phyloP scores from a whole-genome alignment of 2,113 vertebrate genomes.

The Erpornis zantholeuca region DNA sequence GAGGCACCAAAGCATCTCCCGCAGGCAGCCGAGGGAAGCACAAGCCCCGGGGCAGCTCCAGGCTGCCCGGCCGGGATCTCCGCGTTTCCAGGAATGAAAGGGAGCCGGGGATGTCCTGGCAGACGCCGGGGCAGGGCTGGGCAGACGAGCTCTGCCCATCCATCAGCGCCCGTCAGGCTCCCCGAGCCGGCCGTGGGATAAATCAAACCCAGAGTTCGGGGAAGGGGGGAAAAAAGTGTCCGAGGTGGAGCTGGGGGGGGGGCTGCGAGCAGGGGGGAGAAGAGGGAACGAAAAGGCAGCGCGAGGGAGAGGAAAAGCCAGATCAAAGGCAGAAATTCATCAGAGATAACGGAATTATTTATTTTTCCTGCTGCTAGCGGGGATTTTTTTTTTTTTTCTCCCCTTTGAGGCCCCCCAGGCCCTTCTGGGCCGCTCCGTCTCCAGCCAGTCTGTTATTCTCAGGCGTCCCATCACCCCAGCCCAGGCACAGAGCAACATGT shows the following conservation, averaged over 20 bases:
- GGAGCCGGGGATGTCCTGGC: slow-evolving; percentile 1
- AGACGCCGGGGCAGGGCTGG: slow-evolving; percentile 31
- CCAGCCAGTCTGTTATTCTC: slow-evolving; percentile 66
- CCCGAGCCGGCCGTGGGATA: slow-evolving; percentile 43
- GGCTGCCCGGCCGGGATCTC: background rate
- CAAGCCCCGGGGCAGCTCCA: background rate
- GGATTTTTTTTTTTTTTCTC: slow-evolving; percentile 17
- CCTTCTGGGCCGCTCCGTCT: slow-evolving; percentile 68
- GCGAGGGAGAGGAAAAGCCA: slow-evolving; percentile 50
- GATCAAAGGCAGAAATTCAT: slow-evolving; percentile 84
- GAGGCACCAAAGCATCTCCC: background rate
- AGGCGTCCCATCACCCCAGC: slow-evolving; percentile 63
- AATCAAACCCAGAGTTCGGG: slow-evolving; percentile 68
- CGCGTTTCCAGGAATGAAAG: background rate
- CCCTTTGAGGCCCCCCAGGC: slow-evolving; percentile 71
- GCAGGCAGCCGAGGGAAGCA: background rate
- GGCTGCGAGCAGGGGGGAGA: background rate
- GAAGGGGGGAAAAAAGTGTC: background rate
- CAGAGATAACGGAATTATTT: slow-evolving; percentile 83
- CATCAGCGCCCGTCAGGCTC: slow-evolving; percentile 72
- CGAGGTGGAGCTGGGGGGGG: background rate
- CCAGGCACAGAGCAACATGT: slow-evolving; percentile 61
- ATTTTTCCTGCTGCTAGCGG: slow-evolving; percentile 77
- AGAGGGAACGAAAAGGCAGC: slow-evolving; percentile 35
- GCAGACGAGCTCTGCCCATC: slow-evolving; percentile 57